These are phyloP conservation scores for Ariolimax columbianus DNA, from an alignment of 2,888 invertebrate species.

Conservation along the genomic window DNA sequence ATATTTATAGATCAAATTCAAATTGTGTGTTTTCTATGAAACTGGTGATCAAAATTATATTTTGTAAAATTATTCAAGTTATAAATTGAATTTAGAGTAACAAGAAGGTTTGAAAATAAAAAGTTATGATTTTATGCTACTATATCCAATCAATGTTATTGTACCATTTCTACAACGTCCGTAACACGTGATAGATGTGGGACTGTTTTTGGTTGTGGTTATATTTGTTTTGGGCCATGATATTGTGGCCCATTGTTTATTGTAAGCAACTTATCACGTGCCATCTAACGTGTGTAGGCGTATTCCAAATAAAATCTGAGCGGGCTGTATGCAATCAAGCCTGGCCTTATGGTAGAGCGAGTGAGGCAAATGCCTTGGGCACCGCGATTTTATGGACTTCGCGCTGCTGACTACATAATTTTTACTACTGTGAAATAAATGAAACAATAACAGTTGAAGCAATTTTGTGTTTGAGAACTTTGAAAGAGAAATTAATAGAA, in stretches of 20 bases:
- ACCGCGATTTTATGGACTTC: too few species aligned
- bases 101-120: not conserved
- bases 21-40: conserved; percentile 1
- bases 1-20: conserved; percentile 45
- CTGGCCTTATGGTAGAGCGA: too few species aligned
- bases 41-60: not conserved
- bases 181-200: conserved; percentile 17
- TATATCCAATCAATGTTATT: not conserved
- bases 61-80: not conserved
- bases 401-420: too few species aligned
- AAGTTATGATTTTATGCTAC: not conserved
- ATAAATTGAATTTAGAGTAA: not conserved
- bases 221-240: not conserved
- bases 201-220: not conserved
- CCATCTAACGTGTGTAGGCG: too few species aligned
- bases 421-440: too few species aligned
- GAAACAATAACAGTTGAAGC: too few species aligned
- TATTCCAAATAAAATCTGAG: too few species aligned
- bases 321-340: too few species aligned
- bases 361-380: too few species aligned
- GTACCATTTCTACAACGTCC: conserved; percentile 29
- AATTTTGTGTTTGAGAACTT: too few species aligned
- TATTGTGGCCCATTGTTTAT: conserved; percentile 14
- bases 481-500: too few species aligned
- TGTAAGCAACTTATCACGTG: too few species aligned